Percentiles rank a stretch among this genome's conserved stretches.
Conservation (phyloP, 2,113 vertebrate species). For the Erythrolamprus reginae region DNA sequence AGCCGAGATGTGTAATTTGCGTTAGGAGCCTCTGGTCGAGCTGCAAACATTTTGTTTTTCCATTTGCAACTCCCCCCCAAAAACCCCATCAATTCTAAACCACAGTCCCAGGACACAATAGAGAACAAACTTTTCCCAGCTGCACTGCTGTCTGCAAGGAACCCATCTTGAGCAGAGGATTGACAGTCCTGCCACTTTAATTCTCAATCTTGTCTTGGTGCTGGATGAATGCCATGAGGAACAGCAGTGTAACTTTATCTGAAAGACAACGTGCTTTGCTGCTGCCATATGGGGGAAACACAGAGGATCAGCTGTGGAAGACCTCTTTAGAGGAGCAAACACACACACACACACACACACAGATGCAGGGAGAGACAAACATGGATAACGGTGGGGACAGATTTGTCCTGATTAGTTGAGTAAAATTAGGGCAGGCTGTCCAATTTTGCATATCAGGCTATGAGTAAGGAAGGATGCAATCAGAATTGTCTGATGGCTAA, state of each 20-base stretch:
- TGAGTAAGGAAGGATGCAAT: background rate
- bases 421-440: background rate
- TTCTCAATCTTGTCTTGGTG: background rate
- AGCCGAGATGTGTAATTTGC: constrained; percentile 47
- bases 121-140: constrained; percentile 53
- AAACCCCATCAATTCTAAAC: constrained; percentile 38
- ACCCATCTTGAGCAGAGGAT: constrained; percentile 15
- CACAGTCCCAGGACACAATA: constrained; percentile 34
- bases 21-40: constrained; percentile 52
- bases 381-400: background rate
- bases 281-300: constrained; percentile 42
- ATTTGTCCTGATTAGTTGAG: background rate
- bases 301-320: constrained; percentile 12
- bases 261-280: constrained; percentile 37
- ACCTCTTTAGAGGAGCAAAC: background rate
- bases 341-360: background rate
- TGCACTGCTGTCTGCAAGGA: constrained; percentile 37
- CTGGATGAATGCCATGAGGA: constrained; percentile 54
- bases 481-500: background rate
- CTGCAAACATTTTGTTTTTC: constrained; percentile 57
- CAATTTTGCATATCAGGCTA: background rate
- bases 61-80: too few relatives aligned
- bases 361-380: background rate
- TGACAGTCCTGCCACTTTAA: constrained; percentile 36
- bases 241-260: constrained; percentile 58